A percentile compares a stretch with the other conserved stretches of the same genome.
phyloP scores from a whole-genome alignment of 1,140 invertebrate genomes.

The Drosophila sechellia region DNA sequence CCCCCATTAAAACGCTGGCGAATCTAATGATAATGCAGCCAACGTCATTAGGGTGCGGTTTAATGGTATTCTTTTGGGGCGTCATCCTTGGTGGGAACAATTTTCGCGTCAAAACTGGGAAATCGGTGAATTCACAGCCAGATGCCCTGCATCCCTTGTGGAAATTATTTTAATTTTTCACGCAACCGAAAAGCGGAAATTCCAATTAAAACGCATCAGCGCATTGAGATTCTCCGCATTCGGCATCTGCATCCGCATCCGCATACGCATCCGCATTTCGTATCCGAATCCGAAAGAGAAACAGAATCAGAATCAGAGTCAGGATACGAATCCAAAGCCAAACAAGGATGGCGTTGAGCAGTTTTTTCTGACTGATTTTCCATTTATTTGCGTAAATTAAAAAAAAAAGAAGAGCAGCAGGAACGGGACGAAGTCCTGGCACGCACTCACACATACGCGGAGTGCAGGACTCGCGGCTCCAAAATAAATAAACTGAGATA shows the following conservation, averaged over 20 bases:
- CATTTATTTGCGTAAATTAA: slow-evolving; percentile 77
- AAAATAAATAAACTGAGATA: slow-evolving; percentile 78
- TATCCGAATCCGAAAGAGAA: slow-evolving; percentile 20
- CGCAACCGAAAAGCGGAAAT: slow-evolving; percentile 71
- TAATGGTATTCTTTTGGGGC: background rate
- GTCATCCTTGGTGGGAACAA: slow-evolving; percentile 7
- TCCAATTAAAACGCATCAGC: slow-evolving; percentile 81
- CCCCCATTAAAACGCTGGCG: background rate
- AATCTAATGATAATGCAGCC: slow-evolving; percentile 40
- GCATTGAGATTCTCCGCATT: slow-evolving; percentile 38
- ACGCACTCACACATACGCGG: slow-evolving; percentile 16
- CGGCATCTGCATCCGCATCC: slow-evolving; percentile 2
- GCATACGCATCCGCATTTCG: slow-evolving; percentile 31
- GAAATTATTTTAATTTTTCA: slow-evolving; percentile 77
- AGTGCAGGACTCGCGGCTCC: slow-evolving; percentile 25
- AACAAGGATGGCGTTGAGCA: slow-evolving; percentile 32
- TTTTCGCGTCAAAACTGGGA: slow-evolving; percentile 53
- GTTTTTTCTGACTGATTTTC: slow-evolving; percentile 72
- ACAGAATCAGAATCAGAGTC: slow-evolving; percentile 9
- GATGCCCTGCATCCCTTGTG: background rate
- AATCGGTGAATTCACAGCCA: slow-evolving; percentile 25
- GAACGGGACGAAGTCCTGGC: slow-evolving; percentile 22
- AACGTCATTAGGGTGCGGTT: slow-evolving; percentile 38
- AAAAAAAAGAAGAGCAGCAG: slow-evolving; percentile 41
- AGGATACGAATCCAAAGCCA: slow-evolving; percentile 17